Conservation (phyloP, 2,113 vertebrate genomes). For the Campylorhamphus procurvoides region DNA sequence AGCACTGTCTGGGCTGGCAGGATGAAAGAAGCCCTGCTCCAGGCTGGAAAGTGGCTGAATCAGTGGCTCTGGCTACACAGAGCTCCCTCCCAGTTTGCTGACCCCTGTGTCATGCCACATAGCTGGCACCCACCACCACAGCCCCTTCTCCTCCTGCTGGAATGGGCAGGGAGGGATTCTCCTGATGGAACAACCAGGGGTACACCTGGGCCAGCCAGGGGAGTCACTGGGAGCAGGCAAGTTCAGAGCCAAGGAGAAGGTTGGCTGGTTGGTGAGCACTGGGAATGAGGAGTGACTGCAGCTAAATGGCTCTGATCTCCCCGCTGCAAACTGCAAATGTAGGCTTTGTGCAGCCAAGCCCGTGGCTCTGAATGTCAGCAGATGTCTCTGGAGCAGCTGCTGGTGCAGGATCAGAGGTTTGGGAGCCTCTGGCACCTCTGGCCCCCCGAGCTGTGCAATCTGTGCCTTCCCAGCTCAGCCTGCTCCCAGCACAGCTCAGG, state of each 20-base stretch:
- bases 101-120: accelerated
- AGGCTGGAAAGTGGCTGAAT: neutral
- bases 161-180: neutral
- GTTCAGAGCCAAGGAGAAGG: neutral
- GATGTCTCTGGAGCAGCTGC: neutral
- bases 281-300: neutral
- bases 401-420: neutral
- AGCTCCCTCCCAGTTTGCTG: neutral
- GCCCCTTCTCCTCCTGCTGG: neutral
- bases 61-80: neutral
- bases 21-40: neutral
- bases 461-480: neutral
- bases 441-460: neutral
- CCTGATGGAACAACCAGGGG: neutral
- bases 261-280: neutral
- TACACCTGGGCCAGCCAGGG: neutral
- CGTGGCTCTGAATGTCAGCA: neutral
- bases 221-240: neutral
- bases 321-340: neutral
- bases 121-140: accelerated
- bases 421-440: neutral
- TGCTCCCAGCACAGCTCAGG: neutral
- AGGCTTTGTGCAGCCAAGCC: neutral
- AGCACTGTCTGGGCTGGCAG: neutral
- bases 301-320: neutral